Conservation (phyloP, 2,797 vertebrate species). For the Antennarius maculatus region DNA sequence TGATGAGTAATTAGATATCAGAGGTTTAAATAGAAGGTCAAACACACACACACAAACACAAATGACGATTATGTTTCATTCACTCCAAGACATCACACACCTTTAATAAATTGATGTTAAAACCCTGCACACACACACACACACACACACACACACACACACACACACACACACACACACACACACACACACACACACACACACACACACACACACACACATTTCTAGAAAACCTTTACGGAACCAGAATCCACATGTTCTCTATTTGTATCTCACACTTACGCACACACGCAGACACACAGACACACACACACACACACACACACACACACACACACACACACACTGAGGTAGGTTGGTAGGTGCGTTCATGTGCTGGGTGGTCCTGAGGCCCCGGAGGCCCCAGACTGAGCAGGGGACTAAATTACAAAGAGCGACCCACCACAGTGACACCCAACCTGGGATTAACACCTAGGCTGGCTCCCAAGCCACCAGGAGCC, state of each 20-base stretch:
- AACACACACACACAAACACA: not conserved
- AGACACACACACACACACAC: constrained; percentile 4
- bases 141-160: not conserved
- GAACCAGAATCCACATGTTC: no score
- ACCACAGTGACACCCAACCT: constrained; percentile 73
- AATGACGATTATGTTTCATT: no score
- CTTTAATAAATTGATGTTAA: no score
- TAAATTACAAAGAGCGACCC: constrained; percentile 73
- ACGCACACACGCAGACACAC: constrained; percentile 1
- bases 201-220: not conserved
- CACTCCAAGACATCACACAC: no score
- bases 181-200: not conserved
- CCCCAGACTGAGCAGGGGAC: constrained; percentile 64
- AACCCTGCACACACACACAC: not conserved
- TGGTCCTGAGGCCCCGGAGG: constrained; percentile 68
- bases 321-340: constrained; percentile 1
- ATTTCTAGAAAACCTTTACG: no score
- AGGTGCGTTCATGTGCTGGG: constrained; percentile 52
- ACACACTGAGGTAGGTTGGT: constrained; percentile 28
- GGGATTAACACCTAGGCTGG: constrained; percentile 71
- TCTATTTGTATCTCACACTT: not conserved
- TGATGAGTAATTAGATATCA: no score
- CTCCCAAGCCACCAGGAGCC: constrained; percentile 55
- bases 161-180: not conserved
- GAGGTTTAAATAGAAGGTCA: not conserved